Base-by-base conservation (phyloP, 2,888 invertebrate genomes). In the Ennomos quercinarius region DNA sequence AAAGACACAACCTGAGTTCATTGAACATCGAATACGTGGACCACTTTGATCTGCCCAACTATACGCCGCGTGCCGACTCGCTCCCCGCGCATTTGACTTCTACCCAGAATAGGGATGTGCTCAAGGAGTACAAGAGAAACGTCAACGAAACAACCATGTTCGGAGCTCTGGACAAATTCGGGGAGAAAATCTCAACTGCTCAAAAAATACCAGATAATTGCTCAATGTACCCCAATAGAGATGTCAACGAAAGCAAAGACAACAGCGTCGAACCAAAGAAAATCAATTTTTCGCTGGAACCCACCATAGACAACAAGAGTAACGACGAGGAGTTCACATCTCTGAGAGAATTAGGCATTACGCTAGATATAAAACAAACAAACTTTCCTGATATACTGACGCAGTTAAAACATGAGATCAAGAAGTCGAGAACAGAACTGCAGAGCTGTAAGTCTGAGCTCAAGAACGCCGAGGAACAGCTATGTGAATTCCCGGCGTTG, bases 401-500 rank as follows among this genome's bases (percentile, higher is more conserved):
- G 1, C 91, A 91, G 54, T 65, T 93, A 11, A 93, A 93, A 73
- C 78, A 88, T 57, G 94, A 95, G 72, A 90, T 95, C 3, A 93
- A 93, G 45, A 93, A 93, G 66, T 85, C 95, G 35, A 93, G 93
- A 67, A 71, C 78, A 0, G 93, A 94, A 70, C 73, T 95, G 1
- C 93, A 94, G 39, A 89, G 85, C 45, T 94, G 93, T 10, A 94
- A 93, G 70, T 86, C 90, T 11, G 90, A 93, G 53, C 77, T 94
- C 8, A 91, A 93, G 69, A 87, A 91, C 43, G 93, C 94, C 0
- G 93, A 94, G 73, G 93, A 91, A 72, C 93, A 93, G 56, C 74
- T 93, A 1, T 89, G 90, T 57, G 93, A 94, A 71, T 93, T 94
- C 53, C 92, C 92, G 0, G 89, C 89, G 40, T 66, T 93, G 2